Percentiles rank a stretch among this genome's conserved stretches.
phyloP scores from a whole-genome alignment of 1,140 invertebrate genomes.

The Sarcophaga bullata region DNA sequence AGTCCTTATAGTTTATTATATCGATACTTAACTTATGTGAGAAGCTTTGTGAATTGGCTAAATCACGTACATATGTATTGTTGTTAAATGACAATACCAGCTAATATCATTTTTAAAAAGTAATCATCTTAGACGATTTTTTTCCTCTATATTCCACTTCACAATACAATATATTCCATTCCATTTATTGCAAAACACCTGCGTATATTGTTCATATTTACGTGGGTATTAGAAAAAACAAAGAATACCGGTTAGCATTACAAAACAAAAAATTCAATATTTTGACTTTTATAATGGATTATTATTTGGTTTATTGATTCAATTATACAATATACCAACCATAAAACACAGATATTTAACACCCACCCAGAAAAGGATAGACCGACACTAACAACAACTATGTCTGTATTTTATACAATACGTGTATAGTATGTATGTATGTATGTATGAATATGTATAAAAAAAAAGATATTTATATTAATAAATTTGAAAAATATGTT shows the following conservation, averaged over 20 bases:
- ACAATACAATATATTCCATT: no score
- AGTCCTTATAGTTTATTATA: no score
- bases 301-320: constrained; percentile 39
- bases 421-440: not conserved
- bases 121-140: no score
- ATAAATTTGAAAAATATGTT: constrained; percentile 32
- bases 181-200: no score
- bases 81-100: no score
- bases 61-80: no score
- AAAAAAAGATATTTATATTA: constrained; percentile 16
- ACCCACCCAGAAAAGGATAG: not conserved
- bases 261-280: constrained; percentile 27
- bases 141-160: no score
- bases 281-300: constrained; percentile 39
- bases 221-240: no score
- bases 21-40: no score
- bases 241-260: not conserved
- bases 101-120: no score
- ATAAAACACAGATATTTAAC: not conserved
- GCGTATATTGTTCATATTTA: no score
- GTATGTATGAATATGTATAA: not conserved
- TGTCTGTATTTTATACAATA: not conserved
- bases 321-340: constrained; percentile 18
- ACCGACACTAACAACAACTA: not conserved
- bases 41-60: no score